Evolutionary conservation across 2,113 vertebrate species (phyloP), one percentile per base, ranked within the genome.

Genomic region (Zosterops lateralis): DNA sequence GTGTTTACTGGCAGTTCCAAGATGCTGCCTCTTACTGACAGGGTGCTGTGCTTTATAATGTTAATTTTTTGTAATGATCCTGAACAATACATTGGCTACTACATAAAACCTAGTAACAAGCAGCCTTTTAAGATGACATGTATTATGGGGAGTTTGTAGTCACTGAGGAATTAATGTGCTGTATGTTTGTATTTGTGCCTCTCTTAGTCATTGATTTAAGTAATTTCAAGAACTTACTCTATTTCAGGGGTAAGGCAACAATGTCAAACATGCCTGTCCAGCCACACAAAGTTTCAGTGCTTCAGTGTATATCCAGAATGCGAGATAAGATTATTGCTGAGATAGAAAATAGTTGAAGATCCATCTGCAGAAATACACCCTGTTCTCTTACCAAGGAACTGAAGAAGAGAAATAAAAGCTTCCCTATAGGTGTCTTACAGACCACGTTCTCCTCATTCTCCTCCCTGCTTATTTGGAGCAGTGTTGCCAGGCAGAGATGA

Each of bases 401-500:
- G 76, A 57, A 78, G 67, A 73, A 26, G 51, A 82, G 36, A 93
- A 79, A 51, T 38, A 45, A 81, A 84, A 87, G 47, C 62, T 92
- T 75, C 77, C 56, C 58, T 81, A 24, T 71, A 72, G 73, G 51
- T 73, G 40, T 88, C 48, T 36, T 36, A 34, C 18, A 20, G 60
- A 61, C 25, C 1, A 0, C 57, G 42, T 74, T 83, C 92, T 90
- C 53, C 74, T 66, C 12, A 1, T 36, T 83, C 67, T 91, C 67
- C 70, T 93, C 75, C 45, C 62, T 74, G 50, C 76, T 92, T 77
- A 34, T 93, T 86, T 91, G 87, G 44, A 77, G 64, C 74, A 28
- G 34, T 25, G 72, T 76, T 96, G 89, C 85, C 85, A 83, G 73
- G 87, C 77, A 81, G 28, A 83, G 85, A 74, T 83, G 54, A 87